A percentile compares a stretch with the other conserved stretches of the same genome.
Evolutionary conservation across 2,797 vertebrate genomes (phyloP).

Genomic region (Columba guinea): DNA sequence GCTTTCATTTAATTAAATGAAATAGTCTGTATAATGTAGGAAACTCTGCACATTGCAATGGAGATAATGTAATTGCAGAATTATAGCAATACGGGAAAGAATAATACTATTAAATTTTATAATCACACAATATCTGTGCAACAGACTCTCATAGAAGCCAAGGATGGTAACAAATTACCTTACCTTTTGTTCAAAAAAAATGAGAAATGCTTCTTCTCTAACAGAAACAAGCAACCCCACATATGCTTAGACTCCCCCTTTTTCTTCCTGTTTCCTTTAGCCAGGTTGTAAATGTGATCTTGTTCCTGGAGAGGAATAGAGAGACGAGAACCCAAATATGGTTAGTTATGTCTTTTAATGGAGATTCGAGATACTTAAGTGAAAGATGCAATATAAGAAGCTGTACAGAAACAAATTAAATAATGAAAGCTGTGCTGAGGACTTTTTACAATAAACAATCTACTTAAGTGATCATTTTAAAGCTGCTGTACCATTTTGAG

Average conservation of each 20-base stretch:
- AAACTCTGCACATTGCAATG: background rate
- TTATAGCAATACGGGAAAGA: background rate
- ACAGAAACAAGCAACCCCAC: background rate
- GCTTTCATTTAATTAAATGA: constrained; percentile 12
- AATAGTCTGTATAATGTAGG: background rate
- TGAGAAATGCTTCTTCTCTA: background rate
- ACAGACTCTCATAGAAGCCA: background rate
- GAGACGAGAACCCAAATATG: background rate
- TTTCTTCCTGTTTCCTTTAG: background rate
- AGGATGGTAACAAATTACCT: background rate
- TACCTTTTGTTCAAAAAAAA: background rate
- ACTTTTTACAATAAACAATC: background rate
- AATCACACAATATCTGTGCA: background rate
- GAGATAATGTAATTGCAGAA: background rate
- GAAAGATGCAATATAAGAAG: background rate
- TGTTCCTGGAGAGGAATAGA: background rate
- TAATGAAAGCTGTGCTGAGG: background rate
- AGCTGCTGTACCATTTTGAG: background rate
- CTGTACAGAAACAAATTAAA: background rate
- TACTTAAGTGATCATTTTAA: background rate
- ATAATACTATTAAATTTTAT: background rate
- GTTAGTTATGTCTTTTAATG: background rate
- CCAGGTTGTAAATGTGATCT: background rate
- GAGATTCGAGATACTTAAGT: background rate
- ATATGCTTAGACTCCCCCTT: background rate